A percentile compares a stretch with the other conserved stretches of the same genome.
Evolutionary conservation across 2,797 vertebrate species (phyloP).

Genomic region (Micropoecilia bifurca): DNA sequence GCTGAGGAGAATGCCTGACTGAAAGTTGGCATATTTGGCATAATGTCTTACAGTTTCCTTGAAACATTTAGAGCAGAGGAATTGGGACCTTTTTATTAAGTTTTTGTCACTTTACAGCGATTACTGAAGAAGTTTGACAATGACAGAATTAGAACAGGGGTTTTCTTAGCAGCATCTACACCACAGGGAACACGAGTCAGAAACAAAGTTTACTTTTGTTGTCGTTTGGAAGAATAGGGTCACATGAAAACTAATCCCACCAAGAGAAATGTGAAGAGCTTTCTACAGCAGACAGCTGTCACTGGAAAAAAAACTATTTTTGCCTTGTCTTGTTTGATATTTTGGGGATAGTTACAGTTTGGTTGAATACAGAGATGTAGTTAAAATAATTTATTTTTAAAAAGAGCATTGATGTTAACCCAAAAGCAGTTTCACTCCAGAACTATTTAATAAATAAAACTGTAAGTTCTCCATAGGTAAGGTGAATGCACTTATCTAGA

Average conservation of each 20-base stretch:
- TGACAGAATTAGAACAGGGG: slow-evolving; percentile 85
- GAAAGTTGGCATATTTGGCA: slow-evolving; percentile 79
- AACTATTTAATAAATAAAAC: not conserved
- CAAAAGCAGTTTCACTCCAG: not conserved
- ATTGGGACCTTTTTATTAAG: slow-evolving; percentile 65
- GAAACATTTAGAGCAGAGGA: slow-evolving; percentile 73
- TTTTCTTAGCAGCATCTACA: slow-evolving; percentile 51
- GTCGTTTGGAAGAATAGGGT: slow-evolving; percentile 70
- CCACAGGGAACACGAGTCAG: slow-evolving; percentile 76
- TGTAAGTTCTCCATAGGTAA: not conserved
- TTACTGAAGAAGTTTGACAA: slow-evolving; percentile 80
- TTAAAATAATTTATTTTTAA: not conserved
- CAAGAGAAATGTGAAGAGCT: slow-evolving; percentile 24
- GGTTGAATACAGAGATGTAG: not conserved
- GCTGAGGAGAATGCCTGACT: slow-evolving; percentile 42
- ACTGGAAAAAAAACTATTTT: not conserved
- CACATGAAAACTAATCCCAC: slow-evolving; percentile 58
- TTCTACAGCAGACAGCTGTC: not conserved
- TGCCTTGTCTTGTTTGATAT: not conserved
- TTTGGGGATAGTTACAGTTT: not conserved
- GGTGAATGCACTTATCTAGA: not conserved
- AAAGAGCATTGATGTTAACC: not conserved
- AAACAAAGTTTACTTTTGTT: slow-evolving; percentile 80
- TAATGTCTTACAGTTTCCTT: slow-evolving; percentile 69
- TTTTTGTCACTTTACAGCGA: slow-evolving; percentile 24